Percentiles rank a stretch among this genome's conserved stretches.
Evolutionary conservation across 2,797 vertebrate genomes (phyloP).

Genomic region (Rhynchotus rufescens): DNA sequence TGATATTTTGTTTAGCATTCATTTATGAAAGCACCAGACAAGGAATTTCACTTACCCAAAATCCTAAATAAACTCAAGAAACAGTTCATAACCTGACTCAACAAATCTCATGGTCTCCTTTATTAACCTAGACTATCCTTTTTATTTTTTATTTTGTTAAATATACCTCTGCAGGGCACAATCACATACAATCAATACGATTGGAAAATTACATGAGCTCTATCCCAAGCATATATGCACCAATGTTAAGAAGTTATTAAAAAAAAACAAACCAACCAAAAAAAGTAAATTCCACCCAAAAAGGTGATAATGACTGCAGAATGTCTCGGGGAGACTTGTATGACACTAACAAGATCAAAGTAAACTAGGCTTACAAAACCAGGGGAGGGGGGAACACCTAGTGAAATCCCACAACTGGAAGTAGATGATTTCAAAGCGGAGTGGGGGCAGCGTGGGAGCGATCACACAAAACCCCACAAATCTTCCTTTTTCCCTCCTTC

Average conservation of each 20-base stretch:
- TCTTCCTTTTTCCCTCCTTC: neutral
- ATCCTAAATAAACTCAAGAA: constrained; percentile 65
- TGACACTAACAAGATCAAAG: constrained; percentile 77
- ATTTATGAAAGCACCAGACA: constrained; percentile 46
- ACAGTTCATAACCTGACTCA: constrained; percentile 72
- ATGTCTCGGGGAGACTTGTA: constrained; percentile 89
- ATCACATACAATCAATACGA: constrained; percentile 88
- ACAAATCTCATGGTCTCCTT: constrained; percentile 74
- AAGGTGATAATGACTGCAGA: constrained; percentile 88
- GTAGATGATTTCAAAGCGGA: constrained; percentile 19
- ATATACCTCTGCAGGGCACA: constrained; percentile 87
- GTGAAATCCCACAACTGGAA: constrained; percentile 82
- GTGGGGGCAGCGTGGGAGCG: neutral
- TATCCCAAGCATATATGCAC: constrained; percentile 88
- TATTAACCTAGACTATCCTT: constrained; percentile 74
- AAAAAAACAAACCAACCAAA: constrained; percentile 64
- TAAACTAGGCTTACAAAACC: constrained; percentile 58
- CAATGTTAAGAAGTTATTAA: constrained; percentile 84
- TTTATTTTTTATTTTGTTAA: constrained; percentile 77
- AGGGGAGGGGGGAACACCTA: neutral
- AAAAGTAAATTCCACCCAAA: constrained; percentile 88
- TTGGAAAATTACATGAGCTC: constrained; percentile 92
- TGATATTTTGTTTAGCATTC: constrained; percentile 1
- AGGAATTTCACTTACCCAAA: constrained; percentile 43
- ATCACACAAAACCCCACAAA: neutral